Base-by-base conservation (phyloP, 2,113 vertebrate species). In the Triplophysa rosa region DNA sequence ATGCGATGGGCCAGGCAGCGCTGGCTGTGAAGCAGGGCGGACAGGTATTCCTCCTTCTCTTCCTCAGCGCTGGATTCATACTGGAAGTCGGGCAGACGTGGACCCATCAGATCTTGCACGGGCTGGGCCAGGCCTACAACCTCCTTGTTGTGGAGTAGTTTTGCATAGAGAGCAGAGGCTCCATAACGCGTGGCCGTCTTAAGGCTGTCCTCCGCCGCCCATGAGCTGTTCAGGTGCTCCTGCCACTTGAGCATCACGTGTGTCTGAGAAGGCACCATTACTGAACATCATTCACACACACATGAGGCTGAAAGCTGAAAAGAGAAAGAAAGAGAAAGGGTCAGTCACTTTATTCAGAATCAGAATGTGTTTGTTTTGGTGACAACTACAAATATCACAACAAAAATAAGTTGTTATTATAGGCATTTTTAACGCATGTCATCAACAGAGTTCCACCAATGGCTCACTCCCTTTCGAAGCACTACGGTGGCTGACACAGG, bases 231-330 rank as follows among this genome's bases (percentile, higher is more conserved):
- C 85, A 93, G 90, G 86, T 94, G 93, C 89, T 94, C 93, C 86
- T 93, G 93, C 93, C 93, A 94, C 86, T 94, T 93, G 74, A 93
- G 87, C 91, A 94, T 93, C 81, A 94, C 91, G 86, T 93, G 90
- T 77, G 91, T 93, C 91, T 93, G 92, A 85, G 90, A 92, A 85
- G 92, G 90, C 89, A 94, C 90, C 93, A 94, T 94, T 84, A 89
- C 89, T 91, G 84, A 81, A 85, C 93, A 92, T 93, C 87, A 91
- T 92, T 78, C 78, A 77, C 68, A 61, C 65, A 84, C 63, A 79
- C 80, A 54, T 67, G 64, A 65, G 77, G 72, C 59, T 59, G 47
- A 80, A 78, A 83, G 88, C 91, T 92, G 77, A 16, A 70, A 45
- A 11, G 64, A 72, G 82, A 79, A 37, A 37, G 58, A 83, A 17